Percentiles rank a stretch among this genome's conserved stretches.
Evolutionary conservation across 37 sponge, comb jelly and placozoan genomes (phyloP).

Genomic region (Chondrosia reniformis): DNA sequence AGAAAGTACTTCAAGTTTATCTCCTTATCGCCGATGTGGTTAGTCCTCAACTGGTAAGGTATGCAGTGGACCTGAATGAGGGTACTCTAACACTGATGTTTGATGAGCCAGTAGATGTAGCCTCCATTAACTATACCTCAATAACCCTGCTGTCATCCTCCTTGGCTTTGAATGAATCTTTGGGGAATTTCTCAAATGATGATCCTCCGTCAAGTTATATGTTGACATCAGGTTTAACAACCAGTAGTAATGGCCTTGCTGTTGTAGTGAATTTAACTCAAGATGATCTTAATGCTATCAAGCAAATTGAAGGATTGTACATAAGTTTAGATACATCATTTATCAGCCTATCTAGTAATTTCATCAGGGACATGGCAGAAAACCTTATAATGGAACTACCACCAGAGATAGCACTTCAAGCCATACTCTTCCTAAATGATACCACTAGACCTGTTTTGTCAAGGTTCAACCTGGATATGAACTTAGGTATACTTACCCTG

Average conservation of each 20-base stretch:
- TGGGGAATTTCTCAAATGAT: constrained; percentile 14
- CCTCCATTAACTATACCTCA: constrained; percentile 44
- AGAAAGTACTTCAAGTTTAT: neutral
- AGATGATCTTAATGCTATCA: constrained; percentile 83
- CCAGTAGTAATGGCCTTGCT: constrained; percentile 60
- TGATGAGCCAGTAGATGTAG: constrained; percentile 80
- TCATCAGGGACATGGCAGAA: constrained; percentile 72
- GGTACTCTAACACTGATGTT: constrained; percentile 65
- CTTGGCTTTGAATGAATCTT: constrained; percentile 5
- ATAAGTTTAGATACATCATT: constrained; percentile 50
- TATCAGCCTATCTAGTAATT: constrained; percentile 33
- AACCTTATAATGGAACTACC: constrained; percentile 47
- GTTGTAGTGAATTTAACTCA: constrained; percentile 44
- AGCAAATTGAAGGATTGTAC: constrained; percentile 53
- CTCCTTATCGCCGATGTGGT: constrained; percentile 46
- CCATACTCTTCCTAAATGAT: constrained; percentile 65
- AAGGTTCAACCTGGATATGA: constrained; percentile 86
- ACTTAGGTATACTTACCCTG: constrained; percentile 59
- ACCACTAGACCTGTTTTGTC: constrained; percentile 67
- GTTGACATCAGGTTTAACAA: constrained; percentile 64
- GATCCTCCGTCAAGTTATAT: constrained; percentile 18
- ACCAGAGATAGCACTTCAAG: constrained; percentile 33
- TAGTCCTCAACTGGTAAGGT: constrained; percentile 50
- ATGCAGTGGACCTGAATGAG: constrained; percentile 68
- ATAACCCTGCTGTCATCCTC: constrained; percentile 56